A percentile compares a stretch with the other conserved stretches of the same genome.
Conservation (phyloP, 2,888 invertebrate species). For the Liopterus haemorrhoidalis region DNA sequence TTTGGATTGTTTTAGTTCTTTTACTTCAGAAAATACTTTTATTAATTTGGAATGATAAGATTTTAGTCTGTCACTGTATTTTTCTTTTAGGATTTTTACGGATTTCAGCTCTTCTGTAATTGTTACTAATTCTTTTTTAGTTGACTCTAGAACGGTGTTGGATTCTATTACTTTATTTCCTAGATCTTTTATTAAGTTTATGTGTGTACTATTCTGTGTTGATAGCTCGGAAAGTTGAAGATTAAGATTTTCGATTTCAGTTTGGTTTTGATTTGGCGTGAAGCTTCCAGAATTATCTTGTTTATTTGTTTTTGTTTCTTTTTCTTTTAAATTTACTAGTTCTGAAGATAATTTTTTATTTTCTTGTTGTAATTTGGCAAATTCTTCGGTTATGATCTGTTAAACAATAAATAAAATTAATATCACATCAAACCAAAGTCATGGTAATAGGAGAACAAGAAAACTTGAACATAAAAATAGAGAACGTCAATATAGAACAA, state of each 20-base stretch:
- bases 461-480: too few species aligned
- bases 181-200: conserved; percentile 33
- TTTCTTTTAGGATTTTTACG: conserved; percentile 33
- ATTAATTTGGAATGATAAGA: conserved; percentile 43
- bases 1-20: conserved; percentile 40
- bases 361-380: too few species aligned
- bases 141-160: conserved; percentile 17
- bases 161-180: conserved; percentile 26
- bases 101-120: conserved; percentile 28
- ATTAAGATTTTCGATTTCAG: conserved; percentile 7
- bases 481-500: too few species aligned
- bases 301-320: conserved; percentile 19
- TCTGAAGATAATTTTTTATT: conserved; percentile 16
- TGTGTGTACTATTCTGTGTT: conserved; percentile 20
- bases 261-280: conserved; percentile 8
- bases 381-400: too few species aligned
- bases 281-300: conserved; percentile 29
- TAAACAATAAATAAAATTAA: too few species aligned
- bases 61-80: conserved; percentile 42
- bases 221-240: conserved; percentile 7
- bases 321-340: conserved; percentile 16
- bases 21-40: conserved; percentile 41
- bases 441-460: too few species aligned
- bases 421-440: too few species aligned
- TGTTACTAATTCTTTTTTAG: conserved; percentile 32